Base-by-base conservation (phyloP, 2,888 invertebrate genomes). In the Quadroppia sp. region DNA sequence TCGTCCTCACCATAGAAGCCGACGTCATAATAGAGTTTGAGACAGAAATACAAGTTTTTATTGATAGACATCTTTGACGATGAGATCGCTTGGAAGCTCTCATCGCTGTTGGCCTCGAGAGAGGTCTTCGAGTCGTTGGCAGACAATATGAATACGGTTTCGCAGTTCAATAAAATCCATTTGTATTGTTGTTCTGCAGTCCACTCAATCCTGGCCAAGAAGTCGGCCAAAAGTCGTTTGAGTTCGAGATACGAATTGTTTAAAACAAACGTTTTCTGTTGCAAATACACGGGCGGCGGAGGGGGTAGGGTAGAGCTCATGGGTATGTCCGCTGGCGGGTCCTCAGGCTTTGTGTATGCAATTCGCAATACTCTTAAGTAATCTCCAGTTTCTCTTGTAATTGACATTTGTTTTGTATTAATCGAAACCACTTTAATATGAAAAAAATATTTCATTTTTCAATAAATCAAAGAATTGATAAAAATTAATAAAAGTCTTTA, bases 291-390 rank as follows among this genome's bases (percentile, higher is more conserved):
- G n/a, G 74, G 74, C n/a, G 70, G 53, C 3, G 73, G 69, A 1
- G 73, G 73, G 2, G 72, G 72, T 2, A 61, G 61, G 4, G 61
- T 32, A 32, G 61, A 61, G 2, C 32, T 32, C 32, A 61, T n/a
- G 4, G 61, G 61, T 17, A 61, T 61, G 32, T 61, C 36, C 13
- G 30, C 7, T 1, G 50, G 13, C 0, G 30, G 7, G 4, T 28
- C 45, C 23, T 53, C 40, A 1, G 36, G 45, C 17, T 76, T 77
- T 9, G 74, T 69, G 42, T 77, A 79, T 0, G 75, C 71, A 9
- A 78, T 71, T 28, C 79, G 71, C 9, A 79, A 42, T 25, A 79
- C 76, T 56, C 79, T 75, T n/a, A 78, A 53, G 42, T 75, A 79
- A 50, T 72, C 71, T 11, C 72, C 74, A 9, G 76, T 75, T 76